Conservation (phyloP, 2,113 vertebrate genomes). For the Chrysochloris asiatica region DNA sequence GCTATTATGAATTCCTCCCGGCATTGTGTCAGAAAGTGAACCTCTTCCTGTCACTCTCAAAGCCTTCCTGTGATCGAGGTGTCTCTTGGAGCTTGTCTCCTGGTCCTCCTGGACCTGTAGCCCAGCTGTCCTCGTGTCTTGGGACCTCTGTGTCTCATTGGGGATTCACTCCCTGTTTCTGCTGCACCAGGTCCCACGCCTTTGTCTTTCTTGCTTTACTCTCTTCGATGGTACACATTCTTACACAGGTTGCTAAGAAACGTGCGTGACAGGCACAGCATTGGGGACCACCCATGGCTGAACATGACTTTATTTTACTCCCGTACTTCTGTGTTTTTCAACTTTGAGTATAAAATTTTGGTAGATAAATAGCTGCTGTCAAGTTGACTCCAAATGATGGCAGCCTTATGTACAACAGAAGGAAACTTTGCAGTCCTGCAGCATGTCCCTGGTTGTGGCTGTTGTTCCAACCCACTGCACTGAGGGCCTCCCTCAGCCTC, state of each 20-base stretch:
- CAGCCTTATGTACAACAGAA: too few species aligned
- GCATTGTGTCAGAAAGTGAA: neutral
- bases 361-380: too few species aligned
- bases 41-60: neutral
- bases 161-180: neutral
- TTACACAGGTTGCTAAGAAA: neutral
- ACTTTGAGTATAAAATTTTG: neutral
- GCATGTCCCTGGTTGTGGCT: too few species aligned
- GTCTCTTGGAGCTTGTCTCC: neutral
- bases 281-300: neutral
- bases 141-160: neutral
- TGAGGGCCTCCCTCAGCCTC: too few species aligned
- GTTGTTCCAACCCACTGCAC: too few species aligned
- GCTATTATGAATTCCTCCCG: neutral
- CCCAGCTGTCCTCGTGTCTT: neutral
- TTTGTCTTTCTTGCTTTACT: neutral
- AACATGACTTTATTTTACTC: too few species aligned
- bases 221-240: neutral
- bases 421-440: too few species aligned
- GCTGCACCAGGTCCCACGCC: too few species aligned
- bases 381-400: too few species aligned
- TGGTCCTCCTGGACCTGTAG: neutral
- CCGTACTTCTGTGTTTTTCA: too few species aligned
- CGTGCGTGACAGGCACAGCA: neutral
- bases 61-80: neutral